Percentiles rank a stretch among this genome's conserved stretches.
Conservation (phyloP, 1,140 invertebrate species). For the Penaeus indicus region DNA sequence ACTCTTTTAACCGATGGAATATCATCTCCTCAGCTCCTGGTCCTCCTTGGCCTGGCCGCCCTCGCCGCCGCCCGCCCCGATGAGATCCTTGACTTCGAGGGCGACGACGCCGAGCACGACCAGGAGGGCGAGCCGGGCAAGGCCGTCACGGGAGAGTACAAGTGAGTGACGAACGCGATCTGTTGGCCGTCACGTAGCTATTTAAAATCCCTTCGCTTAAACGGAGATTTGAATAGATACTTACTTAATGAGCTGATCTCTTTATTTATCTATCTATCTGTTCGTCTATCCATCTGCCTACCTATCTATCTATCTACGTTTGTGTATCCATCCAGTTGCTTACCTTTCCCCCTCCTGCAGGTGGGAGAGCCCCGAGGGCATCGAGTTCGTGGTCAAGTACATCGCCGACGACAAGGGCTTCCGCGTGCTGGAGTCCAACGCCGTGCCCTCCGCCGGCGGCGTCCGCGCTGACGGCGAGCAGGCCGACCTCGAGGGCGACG, state of each 20-base stretch:
- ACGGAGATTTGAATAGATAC: no score
- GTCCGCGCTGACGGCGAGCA: constrained; percentile 37
- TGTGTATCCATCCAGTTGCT: no score
- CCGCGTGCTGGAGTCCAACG: constrained; percentile 58
- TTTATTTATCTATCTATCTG: no score
- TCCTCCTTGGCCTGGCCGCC: constrained; percentile 44
- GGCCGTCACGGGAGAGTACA: constrained; percentile 52
- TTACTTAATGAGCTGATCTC: no score
- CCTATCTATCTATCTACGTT: no score
- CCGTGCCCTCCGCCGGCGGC: constrained; percentile 43
- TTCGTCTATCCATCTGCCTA: no score
- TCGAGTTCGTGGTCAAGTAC: constrained; percentile 52
- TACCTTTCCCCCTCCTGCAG: background rate
- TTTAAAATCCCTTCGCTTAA: no score
- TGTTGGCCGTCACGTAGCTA: no score
- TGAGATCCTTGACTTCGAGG: constrained; percentile 51
- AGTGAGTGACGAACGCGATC: constrained; percentile 13
- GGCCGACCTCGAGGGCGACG: constrained; percentile 45
- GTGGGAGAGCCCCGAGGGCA: constrained; percentile 58
- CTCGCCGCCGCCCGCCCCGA: constrained; percentile 43
- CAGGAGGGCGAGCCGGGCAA: constrained; percentile 39
- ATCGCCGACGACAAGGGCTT: constrained; percentile 60
- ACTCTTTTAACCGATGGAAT: no score
- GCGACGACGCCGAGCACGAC: constrained; percentile 53
- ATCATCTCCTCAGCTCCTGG: background rate